Percentiles rank a stretch among this genome's conserved stretches.
These are phyloP conservation scores for Pterophyllum scalare DNA, from an alignment of 2,113 vertebrate genomes.

Conservation along the genomic window DNA sequence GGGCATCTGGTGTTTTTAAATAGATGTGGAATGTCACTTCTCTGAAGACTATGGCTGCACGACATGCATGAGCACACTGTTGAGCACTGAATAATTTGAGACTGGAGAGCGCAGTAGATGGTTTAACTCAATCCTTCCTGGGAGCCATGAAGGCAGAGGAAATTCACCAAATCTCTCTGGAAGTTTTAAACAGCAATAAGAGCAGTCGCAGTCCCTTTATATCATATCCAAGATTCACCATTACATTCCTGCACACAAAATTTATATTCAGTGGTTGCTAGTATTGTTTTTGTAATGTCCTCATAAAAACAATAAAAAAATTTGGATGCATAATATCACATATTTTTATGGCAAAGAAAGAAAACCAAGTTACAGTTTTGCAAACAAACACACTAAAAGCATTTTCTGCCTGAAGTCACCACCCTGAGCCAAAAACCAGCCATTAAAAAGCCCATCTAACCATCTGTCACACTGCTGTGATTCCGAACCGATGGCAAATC, in stretches of 20 bases:
- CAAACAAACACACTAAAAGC: not conserved
- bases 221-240: not conserved
- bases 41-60: slow-evolving; percentile 51
- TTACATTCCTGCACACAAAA: not conserved
- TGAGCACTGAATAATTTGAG: slow-evolving; percentile 49
- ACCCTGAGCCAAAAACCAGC: slow-evolving; percentile 2
- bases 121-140: slow-evolving; percentile 15
- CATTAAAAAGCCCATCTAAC: slow-evolving; percentile 30
- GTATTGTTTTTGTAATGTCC: not conserved
- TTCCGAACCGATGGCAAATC: slow-evolving; percentile 10
- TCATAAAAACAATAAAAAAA: not conserved
- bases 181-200: not conserved
- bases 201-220: not conserved
- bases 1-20: slow-evolving; percentile 55
- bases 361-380: not conserved
- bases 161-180: not conserved
- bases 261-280: not conserved
- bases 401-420: slow-evolving; percentile 4
- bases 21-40: slow-evolving; percentile 62
- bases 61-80: slow-evolving; percentile 57
- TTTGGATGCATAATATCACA: not conserved
- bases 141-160: not conserved
- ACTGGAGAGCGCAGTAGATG: slow-evolving; percentile 2
- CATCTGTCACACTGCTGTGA: slow-evolving; percentile 9
- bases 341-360: not conserved